These are phyloP conservation scores for Maniola jurtina DNA, from an alignment of 1,140 invertebrate genomes.

Conservation along the genomic window DNA sequence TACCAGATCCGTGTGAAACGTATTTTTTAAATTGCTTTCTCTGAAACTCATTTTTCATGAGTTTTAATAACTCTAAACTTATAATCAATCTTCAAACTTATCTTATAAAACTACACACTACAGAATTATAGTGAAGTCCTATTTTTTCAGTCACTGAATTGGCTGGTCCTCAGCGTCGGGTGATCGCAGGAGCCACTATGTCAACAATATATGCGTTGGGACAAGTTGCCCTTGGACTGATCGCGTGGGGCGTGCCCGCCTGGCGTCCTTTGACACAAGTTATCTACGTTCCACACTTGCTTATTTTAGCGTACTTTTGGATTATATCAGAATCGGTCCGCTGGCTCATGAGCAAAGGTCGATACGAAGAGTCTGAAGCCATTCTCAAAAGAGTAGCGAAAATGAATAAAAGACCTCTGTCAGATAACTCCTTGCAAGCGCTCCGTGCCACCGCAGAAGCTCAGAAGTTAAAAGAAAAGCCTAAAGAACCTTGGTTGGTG, in stretches of 20 bases:
- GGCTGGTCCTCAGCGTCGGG: constrained; percentile 85
- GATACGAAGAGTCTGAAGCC: constrained; percentile 80
- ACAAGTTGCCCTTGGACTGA: constrained; percentile 83
- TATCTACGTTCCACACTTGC: constrained; percentile 84
- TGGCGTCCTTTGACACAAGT: constrained; percentile 86
- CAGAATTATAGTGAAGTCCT: background rate
- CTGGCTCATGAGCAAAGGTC: constrained; percentile 86
- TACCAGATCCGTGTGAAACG: no score
- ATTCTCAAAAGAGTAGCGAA: constrained; percentile 82
- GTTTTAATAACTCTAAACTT: no score
- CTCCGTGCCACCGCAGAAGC: constrained; percentile 53
- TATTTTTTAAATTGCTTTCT: no score
- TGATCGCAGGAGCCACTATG: constrained; percentile 85
- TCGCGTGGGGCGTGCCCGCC: constrained; percentile 84
- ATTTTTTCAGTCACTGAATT: constrained; percentile 84
- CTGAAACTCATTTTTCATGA: no score
- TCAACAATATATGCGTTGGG: constrained; percentile 86
- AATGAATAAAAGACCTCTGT: constrained; percentile 82
- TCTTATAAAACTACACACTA: no score
- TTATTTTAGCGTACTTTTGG: constrained; percentile 83
- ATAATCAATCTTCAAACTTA: no score
- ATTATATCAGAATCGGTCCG: constrained; percentile 84
- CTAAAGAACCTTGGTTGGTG: constrained; percentile 67
- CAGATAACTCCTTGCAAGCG: constrained; percentile 79
- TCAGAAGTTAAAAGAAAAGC: constrained; percentile 46